phyloP scores from a whole-genome alignment of 2,113 vertebrate species.

The Cryptoleucopteryx plumbea region DNA sequence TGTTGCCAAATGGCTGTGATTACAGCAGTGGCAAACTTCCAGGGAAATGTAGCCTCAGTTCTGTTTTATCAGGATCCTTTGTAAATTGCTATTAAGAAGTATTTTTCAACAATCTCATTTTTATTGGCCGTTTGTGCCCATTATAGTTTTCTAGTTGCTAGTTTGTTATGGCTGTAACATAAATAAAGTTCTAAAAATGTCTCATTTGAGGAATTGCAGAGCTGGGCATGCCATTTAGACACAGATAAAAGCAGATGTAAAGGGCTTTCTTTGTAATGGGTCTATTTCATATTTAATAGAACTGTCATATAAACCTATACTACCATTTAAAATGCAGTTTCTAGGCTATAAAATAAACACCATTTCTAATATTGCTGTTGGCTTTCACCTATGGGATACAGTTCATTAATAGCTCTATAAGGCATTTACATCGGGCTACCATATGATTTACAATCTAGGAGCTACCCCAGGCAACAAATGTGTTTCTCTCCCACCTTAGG shows the following conservation, averaged over 20 bases:
- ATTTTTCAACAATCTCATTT: constrained; percentile 82
- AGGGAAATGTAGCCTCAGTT: constrained; percentile 51
- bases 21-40: constrained; percentile 61
- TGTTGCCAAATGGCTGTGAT: constrained; percentile 62
- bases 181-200: constrained; percentile 87
- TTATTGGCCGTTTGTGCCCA: constrained; percentile 83
- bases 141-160: constrained; percentile 83
- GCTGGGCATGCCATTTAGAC: constrained; percentile 73
- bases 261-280: constrained; percentile 73
- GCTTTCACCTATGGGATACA: constrained; percentile 65
- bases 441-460: constrained; percentile 37
- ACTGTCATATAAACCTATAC: constrained; percentile 79
- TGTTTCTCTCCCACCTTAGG: neutral
- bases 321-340: constrained; percentile 78
- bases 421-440: constrained; percentile 13
- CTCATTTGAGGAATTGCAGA: constrained; percentile 80
- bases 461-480: neutral
- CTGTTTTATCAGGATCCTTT: constrained; percentile 72
- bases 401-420: constrained; percentile 62
- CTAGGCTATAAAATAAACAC: constrained; percentile 79
- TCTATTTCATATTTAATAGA: constrained; percentile 82
- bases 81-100: constrained; percentile 77
- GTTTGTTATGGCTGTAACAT: constrained; percentile 83
- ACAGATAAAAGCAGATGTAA: constrained; percentile 76
- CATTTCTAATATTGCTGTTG: constrained; percentile 76